Conservation (phyloP, 2,797 vertebrate genomes). For the Sarcophilus harrisii region DNA sequence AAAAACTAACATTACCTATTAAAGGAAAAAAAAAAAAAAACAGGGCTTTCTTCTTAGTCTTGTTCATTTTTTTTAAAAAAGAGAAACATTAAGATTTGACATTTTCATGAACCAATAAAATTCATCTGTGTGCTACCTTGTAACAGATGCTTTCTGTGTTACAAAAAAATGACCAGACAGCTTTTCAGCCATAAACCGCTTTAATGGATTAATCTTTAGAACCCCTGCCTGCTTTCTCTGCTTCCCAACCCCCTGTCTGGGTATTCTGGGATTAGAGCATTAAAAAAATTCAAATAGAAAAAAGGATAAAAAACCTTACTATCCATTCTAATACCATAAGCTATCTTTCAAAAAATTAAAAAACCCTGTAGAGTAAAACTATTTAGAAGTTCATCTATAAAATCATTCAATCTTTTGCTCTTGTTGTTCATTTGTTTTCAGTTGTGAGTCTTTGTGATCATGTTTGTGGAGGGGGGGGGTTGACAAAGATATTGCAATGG, state of each 20-base stretch:
- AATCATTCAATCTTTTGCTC: background rate
- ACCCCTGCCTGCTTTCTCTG: background rate
- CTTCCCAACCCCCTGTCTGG: background rate
- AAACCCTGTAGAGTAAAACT: background rate
- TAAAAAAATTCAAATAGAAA: background rate
- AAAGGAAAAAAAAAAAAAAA: background rate
- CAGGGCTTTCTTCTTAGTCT: background rate
- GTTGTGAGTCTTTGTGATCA: background rate
- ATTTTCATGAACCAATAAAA: conserved; percentile 60
- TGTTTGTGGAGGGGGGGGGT: background rate
- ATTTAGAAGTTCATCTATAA: background rate
- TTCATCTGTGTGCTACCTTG: background rate
- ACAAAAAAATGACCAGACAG: background rate
- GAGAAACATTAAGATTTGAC: conserved; percentile 43
- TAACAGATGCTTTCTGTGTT: background rate
- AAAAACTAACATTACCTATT: conserved; percentile 21
- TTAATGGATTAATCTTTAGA: background rate
- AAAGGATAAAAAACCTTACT: background rate
- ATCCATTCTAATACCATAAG: background rate
- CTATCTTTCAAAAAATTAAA: background rate
- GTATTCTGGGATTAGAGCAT: conserved; percentile 53
- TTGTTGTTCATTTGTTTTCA: background rate
- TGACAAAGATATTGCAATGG: background rate
- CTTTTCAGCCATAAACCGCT: background rate
- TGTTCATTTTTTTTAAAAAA: background rate